Evolutionary conservation across 2,888 invertebrate species (phyloP), one percentile per base, ranked within the genome.

Genomic region (Xestobium rufovillosum): DNA sequence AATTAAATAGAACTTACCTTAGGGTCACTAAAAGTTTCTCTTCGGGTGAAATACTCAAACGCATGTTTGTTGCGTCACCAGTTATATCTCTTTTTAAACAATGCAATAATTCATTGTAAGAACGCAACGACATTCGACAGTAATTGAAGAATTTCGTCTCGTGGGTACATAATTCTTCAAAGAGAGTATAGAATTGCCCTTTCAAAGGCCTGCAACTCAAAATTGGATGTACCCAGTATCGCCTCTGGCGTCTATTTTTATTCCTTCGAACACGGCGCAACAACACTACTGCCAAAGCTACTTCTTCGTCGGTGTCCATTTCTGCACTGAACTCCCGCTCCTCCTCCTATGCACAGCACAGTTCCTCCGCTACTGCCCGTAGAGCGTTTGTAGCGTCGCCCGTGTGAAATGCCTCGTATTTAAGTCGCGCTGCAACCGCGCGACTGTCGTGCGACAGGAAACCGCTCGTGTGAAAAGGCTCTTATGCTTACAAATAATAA

Each of bases 1-100:
- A 13, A 26, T 28, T 26, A 37, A 37, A 34, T 29, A 33, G 30
- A 34, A 13, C 30, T 30, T 36, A 42, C 37, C 42, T 35, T 14
- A 42, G 15, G 17, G 38, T 32, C 38, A 42, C 38, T 12, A 37
- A 14, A 13, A 42, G 34, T 35, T 34, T 43, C 38, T 41, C 38
- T 33, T 37, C 34, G 17, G 38, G 32, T 26, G 40, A 17, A 26
- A 40, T 38, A 17, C 31, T 33, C 10, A 26, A 29, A 30, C 42
- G 38, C 42, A 42, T 42, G n/a, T 17, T 25, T 13, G 38, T 36
- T 16, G 35, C 15, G 16, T 31, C 14, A 15, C 32, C 35, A 14
- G 26, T 39, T 25, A 38, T 1, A 28, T 38, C 35, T n/a, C 31
- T 16, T 36, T 32, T 15, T 11, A 34, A 16, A 31, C 13, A 15